Evolutionary conservation across 2,888 invertebrate genomes (phyloP).

Genomic region (Melanargia galathea): DNA sequence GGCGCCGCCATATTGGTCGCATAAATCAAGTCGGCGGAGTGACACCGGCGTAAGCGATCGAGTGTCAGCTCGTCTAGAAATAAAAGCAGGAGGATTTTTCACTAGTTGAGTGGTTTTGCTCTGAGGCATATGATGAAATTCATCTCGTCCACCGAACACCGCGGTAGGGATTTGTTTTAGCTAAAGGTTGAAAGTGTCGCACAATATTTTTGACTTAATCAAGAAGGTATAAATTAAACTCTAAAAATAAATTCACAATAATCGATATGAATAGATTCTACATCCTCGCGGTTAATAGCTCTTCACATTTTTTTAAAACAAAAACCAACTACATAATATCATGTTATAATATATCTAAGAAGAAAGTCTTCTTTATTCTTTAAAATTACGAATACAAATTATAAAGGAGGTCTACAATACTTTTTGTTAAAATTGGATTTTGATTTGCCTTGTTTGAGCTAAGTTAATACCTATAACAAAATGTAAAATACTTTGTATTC

Average conservation of each 20-base stretch:
- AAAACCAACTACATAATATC: no score
- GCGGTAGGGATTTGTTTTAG: constrained; percentile 47
- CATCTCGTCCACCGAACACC: constrained; percentile 55
- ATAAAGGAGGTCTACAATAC: no score
- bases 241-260: no score
- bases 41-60: constrained; percentile 79
- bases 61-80: constrained; percentile 76
- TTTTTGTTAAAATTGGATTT: background rate
- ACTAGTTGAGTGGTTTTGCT: constrained; percentile 77
- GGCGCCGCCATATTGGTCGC: constrained; percentile 78
- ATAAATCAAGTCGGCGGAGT: constrained; percentile 79
- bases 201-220: constrained; percentile 12
- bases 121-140: constrained; percentile 72
- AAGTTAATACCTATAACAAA: background rate
- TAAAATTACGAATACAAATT: no score
- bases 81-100: constrained; percentile 76
- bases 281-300: no score
- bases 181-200: background rate
- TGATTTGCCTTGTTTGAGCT: background rate
- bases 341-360: no score
- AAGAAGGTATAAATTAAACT: no score
- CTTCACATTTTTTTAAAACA: no score
- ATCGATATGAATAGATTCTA: no score
- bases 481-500: background rate
- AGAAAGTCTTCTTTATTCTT: no score